Evolutionary conservation across 2,888 invertebrate genomes (phyloP).

Genomic region (Andrena marginata): DNA sequence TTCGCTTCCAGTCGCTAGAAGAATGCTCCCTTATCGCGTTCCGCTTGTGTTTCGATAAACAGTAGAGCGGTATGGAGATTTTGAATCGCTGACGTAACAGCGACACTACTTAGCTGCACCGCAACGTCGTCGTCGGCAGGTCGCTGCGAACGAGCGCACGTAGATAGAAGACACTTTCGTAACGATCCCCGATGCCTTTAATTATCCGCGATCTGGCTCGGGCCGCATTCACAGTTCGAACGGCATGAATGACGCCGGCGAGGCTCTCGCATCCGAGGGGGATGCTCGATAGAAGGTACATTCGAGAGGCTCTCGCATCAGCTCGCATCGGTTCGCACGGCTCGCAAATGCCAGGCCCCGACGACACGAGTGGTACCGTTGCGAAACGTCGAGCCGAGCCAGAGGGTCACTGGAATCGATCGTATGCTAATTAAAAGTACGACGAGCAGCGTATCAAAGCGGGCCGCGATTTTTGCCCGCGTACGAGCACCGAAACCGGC

Average conservation of each 20-base stretch:
- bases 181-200: conserved; percentile 40
- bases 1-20: neutral
- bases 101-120: neutral
- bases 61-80: conserved; percentile 35
- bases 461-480: conserved; percentile 56
- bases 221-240: conserved; percentile 21
- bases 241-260: conserved; percentile 29
- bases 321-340: conserved; percentile 53
- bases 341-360: conserved; percentile 59
- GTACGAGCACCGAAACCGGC: conserved; percentile 51
- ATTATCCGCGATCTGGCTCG: conserved; percentile 40
- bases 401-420: conserved; percentile 46
- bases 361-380: conserved; percentile 37
- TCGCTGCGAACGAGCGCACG: neutral
- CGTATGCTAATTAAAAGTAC: conserved; percentile 72
- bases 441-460: conserved; percentile 51
- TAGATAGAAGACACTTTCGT: conserved; percentile 26
- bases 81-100: conserved; percentile 23
- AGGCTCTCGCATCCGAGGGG: neutral
- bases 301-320: conserved; percentile 18
- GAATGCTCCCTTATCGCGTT: neutral
- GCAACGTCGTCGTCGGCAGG: neutral
- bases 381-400: conserved; percentile 51
- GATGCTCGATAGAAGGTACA: neutral
- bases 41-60: conserved; percentile 37